A percentile compares a stretch with the other conserved stretches of the same genome.
These are phyloP conservation scores for Nettapus auritus DNA, from an alignment of 2,113 vertebrate species.

Conservation along the genomic window DNA sequence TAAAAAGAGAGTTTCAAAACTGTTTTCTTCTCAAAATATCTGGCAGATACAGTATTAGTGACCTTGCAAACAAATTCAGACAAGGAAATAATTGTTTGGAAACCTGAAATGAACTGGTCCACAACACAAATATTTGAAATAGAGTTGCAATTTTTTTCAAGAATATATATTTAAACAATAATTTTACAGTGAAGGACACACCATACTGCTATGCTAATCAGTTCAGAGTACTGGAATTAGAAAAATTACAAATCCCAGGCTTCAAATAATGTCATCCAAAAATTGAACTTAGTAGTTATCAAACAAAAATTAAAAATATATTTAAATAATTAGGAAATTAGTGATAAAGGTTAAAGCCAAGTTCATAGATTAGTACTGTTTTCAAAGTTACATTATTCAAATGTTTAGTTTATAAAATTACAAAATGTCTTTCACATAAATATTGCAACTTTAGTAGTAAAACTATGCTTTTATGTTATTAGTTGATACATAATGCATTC, in stretches of 20 bases:
- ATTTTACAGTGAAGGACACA: neutral
- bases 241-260: neutral
- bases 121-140: neutral
- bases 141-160: neutral
- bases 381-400: neutral
- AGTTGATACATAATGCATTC: neutral
- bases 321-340: neutral
- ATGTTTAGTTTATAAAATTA: neutral
- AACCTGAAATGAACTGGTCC: neutral
- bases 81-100: neutral
- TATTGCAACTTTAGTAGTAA: neutral
- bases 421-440: neutral
- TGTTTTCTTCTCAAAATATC: neutral
- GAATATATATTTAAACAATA: neutral
- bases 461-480: neutral
- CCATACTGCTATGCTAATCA: neutral
- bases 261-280: neutral
- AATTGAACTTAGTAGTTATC: neutral
- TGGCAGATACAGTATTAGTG: neutral
- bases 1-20: neutral
- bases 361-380: neutral
- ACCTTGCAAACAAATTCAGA: neutral
- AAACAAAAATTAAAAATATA: neutral
- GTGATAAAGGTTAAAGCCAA: neutral
- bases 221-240: neutral